Percentiles rank a stretch among this genome's conserved stretches.
phyloP scores from a whole-genome alignment of 2,888 invertebrate genomes.

The Drosophila affinis region DNA sequence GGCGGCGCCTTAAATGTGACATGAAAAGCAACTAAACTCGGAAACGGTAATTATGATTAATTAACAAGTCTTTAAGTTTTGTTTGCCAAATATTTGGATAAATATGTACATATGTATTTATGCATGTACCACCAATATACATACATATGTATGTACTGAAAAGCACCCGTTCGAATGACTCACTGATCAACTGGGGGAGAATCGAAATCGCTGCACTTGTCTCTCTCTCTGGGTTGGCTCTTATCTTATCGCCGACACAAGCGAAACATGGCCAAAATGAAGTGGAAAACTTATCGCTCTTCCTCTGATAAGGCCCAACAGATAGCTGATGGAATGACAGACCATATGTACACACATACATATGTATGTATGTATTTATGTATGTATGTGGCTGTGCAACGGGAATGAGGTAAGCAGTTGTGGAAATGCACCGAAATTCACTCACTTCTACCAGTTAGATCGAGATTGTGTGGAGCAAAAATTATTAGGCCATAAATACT shows the following conservation, averaged over 20 bases:
- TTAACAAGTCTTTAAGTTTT: conserved; percentile 35
- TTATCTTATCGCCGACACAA: conserved; percentile 59
- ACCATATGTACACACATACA: not conserved
- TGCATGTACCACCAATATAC: no score
- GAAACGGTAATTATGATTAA: conserved; percentile 61
- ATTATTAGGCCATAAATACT: conserved; percentile 76
- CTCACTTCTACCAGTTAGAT: conserved; percentile 34
- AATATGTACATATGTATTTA: not conserved
- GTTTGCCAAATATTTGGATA: conserved; percentile 16
- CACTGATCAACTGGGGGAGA: conserved; percentile 2
- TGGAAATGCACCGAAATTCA: conserved; percentile 44
- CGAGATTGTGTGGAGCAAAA: conserved; percentile 51
- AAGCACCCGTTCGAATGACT: not conserved
- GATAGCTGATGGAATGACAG: conserved; percentile 27
- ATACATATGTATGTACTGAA: no score
- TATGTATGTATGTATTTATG: no score
- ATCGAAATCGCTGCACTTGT: conserved; percentile 43
- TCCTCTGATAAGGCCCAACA: conserved; percentile 14
- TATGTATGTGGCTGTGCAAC: conserved; percentile 28
- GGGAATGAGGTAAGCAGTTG: conserved; percentile 40
- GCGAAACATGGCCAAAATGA: conserved; percentile 61
- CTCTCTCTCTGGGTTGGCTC: conserved; percentile 1
- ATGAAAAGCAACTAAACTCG: conserved; percentile 37
- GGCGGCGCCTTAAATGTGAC: conserved; percentile 26
- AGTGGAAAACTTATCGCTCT: conserved; percentile 58